Evolutionary conservation across 2,113 vertebrate genomes (phyloP).

Genomic region (Danionella cerebrum): DNA sequence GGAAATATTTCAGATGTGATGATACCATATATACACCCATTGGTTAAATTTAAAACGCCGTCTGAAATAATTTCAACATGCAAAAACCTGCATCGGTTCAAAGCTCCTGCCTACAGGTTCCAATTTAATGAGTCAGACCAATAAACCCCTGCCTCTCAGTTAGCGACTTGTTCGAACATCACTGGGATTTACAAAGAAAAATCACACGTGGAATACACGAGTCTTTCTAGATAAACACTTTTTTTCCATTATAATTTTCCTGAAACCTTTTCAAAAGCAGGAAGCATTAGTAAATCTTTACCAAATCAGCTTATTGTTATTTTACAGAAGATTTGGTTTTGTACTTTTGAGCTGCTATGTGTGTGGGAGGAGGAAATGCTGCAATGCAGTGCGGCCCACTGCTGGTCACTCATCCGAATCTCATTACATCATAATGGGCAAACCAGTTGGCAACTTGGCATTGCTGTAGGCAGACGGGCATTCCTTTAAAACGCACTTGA

Average conservation of each 20-base stretch:
- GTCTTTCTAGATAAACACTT: background rate
- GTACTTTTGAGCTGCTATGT: background rate
- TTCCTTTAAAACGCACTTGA: background rate
- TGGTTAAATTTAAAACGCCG: background rate
- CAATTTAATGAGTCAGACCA: conserved; percentile 19
- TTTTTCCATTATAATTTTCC: too few relatives aligned
- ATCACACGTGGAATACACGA: too few relatives aligned
- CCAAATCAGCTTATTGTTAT: background rate
- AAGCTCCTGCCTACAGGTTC: conserved; percentile 11
- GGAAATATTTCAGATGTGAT: too few relatives aligned
- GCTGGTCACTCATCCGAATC: conserved; percentile 20
- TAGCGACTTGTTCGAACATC: conserved; percentile 6
- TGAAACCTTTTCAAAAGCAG: too few relatives aligned
- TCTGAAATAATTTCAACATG: conserved; percentile 8
- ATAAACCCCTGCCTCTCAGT: background rate
- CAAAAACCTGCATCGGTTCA: conserved; percentile 26
- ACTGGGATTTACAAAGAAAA: conserved; percentile 2
- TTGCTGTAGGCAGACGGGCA: background rate
- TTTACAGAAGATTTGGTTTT: background rate
- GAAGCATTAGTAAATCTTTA: too few relatives aligned
- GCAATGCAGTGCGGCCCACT: conserved; percentile 22
- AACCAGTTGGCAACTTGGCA: background rate
- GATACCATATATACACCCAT: background rate
- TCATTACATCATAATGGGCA: conserved; percentile 6
- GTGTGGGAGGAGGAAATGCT: conserved; percentile 18